A percentile compares a stretch with the other conserved stretches of the same genome.
Conservation (phyloP, 2,888 invertebrate species). For the Venusia cambrica region DNA sequence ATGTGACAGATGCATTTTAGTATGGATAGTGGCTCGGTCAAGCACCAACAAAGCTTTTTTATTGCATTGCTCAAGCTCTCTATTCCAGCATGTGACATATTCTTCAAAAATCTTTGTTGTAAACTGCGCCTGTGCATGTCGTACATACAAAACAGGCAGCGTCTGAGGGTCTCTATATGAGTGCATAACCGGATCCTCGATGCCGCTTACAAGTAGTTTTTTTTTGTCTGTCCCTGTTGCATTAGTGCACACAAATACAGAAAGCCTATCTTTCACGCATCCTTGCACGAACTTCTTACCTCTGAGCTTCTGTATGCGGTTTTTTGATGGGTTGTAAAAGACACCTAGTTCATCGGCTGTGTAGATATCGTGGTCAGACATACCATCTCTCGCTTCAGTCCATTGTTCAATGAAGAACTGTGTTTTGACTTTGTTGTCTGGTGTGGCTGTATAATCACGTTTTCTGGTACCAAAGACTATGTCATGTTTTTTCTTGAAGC, state of each 20-base stretch:
- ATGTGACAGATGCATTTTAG: conserved; percentile 44
- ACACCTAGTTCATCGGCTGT: conserved; percentile 48
- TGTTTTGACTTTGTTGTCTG: conserved; percentile 47
- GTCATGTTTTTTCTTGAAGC: conserved; percentile 46
- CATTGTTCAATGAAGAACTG: conserved; percentile 50
- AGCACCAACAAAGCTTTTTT: conserved; percentile 40
- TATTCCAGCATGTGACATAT: conserved; percentile 47
- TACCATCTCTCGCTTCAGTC: conserved; percentile 41
- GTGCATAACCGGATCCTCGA: conserved; percentile 43
- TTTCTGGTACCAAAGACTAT: conserved; percentile 32
- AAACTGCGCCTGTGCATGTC: conserved; percentile 45
- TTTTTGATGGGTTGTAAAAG: conserved; percentile 48
- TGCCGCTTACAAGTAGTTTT: conserved; percentile 45
- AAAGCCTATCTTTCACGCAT: conserved; percentile 40
- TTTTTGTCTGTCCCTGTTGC: conserved; percentile 46
- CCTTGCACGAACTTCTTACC: conserved; percentile 51
- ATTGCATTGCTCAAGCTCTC: conserved; percentile 35
- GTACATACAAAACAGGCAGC: conserved; percentile 44
- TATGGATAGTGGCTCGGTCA: conserved; percentile 48
- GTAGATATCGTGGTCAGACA: conserved; percentile 46
- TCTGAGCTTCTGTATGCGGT: conserved; percentile 43
- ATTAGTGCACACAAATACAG: conserved; percentile 47
- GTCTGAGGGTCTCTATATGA: conserved; percentile 42
- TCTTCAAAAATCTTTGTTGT: conserved; percentile 50
- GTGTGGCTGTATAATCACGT: conserved; percentile 31